Base-by-base conservation (phyloP, 2,797 vertebrate genomes). In the Rhinella marina region DNA sequence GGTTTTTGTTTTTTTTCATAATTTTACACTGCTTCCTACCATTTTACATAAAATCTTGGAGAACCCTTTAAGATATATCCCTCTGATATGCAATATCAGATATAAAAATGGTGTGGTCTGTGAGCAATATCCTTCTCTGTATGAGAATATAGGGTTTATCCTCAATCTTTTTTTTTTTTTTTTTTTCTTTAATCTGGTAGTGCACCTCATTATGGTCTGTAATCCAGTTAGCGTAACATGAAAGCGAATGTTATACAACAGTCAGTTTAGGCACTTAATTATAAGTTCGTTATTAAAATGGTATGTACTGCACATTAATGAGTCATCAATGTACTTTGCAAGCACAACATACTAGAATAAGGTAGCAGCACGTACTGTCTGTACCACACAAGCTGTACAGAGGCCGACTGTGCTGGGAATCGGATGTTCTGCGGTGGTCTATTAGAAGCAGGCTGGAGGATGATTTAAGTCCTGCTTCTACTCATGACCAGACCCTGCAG, bases 261-360 rank as follows among this genome's bases (percentile, higher is more conserved):
- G n/a, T n/a, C n/a, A 73, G 21, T 73, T 11, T 48, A 48, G 70
- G 5, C 0, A 64, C 11, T 16, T 32, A 6, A 41, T 50, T 76
- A 8, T 76, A 76, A 76, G n/a, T n/a, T n/a, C 16, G 32, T 21
- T 23, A n/a, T 50, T 32, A 17, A 57, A 12, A 75, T 84, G 82
- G 70, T 57, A 84, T 81, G 77, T 81, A 81, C 85, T 72, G 85
- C 72, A 86, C 64, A 66, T 5, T 50, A 41, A 23, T 86, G 61
- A 86, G 54, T 86, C 85, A 86, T 59, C 1, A 57, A 17, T n/a
- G 10, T 16, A 84, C 59, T 32, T 59, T 81, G 73, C 8, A 61
- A 81, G 59, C 48, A 56, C 14, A 81, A 23, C 10, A 1, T 57
- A 52, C 62, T 48, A 41, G 76, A 48, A 70, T 41, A 2, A 5